Evolutionary conservation across 2,113 vertebrate species (phyloP).

Genomic region (Indicator maculatus): DNA sequence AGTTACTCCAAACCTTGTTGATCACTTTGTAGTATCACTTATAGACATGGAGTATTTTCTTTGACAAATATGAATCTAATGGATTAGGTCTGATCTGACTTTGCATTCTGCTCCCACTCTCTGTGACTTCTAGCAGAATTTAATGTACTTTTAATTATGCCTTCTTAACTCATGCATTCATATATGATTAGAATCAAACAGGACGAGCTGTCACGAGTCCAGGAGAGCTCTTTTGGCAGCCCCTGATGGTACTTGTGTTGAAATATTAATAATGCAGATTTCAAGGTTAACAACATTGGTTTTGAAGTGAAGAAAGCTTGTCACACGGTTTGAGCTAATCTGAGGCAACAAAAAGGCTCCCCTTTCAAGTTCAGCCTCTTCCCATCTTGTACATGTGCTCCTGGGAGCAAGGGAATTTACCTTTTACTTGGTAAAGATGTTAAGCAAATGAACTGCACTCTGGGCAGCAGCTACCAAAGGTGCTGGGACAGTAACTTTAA

Average conservation of each 20-base stretch:
- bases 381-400: neutral
- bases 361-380: conserved; percentile 38
- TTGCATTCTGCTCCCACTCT: conserved; percentile 71
- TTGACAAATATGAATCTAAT: conserved; percentile 77
- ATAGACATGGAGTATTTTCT: conserved; percentile 61
- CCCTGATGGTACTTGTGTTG: conserved; percentile 30
- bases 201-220: conserved; percentile 59
- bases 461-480: neutral
- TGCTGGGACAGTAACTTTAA: neutral
- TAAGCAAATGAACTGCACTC: neutral
- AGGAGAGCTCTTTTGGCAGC: conserved; percentile 18
- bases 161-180: conserved; percentile 77
- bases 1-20: neutral
- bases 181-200: conserved; percentile 76
- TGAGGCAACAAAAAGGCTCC: conserved; percentile 44
- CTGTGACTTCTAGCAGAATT: conserved; percentile 76
- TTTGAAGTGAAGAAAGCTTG: conserved; percentile 43
- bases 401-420: neutral
- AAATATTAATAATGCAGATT: conserved; percentile 66
- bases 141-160: conserved; percentile 84
- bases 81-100: conserved; percentile 76
- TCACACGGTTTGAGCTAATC: conserved; percentile 53
- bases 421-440: conserved; percentile 10
- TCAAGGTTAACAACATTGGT: conserved; percentile 53
- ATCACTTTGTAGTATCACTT: conserved; percentile 37